phyloP scores from a whole-genome alignment of 2,797 vertebrate species.

The Anguilla anguilla region DNA sequence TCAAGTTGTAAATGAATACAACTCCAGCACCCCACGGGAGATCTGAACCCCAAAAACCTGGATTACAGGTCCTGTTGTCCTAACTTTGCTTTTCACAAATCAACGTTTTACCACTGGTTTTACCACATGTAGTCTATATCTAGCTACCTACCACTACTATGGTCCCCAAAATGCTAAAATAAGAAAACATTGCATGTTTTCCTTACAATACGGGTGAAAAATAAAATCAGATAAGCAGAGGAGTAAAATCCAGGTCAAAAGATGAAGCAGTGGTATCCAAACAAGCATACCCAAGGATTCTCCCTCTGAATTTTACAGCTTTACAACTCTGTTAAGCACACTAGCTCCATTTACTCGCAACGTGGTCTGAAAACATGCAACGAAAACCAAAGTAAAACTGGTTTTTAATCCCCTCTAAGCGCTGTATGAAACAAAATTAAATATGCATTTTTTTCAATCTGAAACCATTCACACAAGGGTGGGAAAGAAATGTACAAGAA shows the following conservation, averaged over 20 bases:
- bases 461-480: no score
- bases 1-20: no score
- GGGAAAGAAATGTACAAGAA: not conserved
- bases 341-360: not conserved
- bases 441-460: no score
- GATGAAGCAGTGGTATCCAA: not conserved
- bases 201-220: no score
- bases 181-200: not conserved
- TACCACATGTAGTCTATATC: no score
- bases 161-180: not conserved
- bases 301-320: not conserved
- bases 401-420: no score
- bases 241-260: not conserved
- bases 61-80: no score
- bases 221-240: not conserved
- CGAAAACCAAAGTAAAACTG: no score
- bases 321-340: not conserved
- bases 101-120: not conserved
- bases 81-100: not conserved
- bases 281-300: not conserved
- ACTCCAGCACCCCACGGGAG: no score
- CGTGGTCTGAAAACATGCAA: not conserved
- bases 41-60: no score
- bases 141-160: not conserved
- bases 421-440: no score